phyloP scores from a whole-genome alignment of 2,888 invertebrate species.

The Sarcophaga carnaria region DNA sequence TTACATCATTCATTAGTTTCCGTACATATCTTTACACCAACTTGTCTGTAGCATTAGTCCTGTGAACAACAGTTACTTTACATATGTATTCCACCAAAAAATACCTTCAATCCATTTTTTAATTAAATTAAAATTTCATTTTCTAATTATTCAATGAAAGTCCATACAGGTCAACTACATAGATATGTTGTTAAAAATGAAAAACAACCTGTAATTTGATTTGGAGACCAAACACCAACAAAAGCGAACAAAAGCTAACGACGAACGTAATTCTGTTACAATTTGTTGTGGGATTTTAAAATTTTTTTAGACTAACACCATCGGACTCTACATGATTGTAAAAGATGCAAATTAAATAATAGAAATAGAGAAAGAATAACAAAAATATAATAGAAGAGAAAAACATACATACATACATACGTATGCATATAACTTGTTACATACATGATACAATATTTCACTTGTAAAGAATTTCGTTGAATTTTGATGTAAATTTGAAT shows the following conservation, averaged over 20 bases:
- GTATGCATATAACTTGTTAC: neutral
- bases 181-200: neutral
- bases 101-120: neutral
- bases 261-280: neutral
- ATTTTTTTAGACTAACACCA: neutral
- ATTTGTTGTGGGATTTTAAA: neutral
- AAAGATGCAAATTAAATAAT: constrained; percentile 28
- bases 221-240: neutral
- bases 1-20: no score
- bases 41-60: no score
- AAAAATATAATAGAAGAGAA: neutral
- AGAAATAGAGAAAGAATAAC: neutral
- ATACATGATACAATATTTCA: neutral
- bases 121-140: neutral
- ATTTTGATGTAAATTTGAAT: neutral
- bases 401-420: neutral
- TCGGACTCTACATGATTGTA: neutral
- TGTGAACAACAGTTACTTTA: no score
- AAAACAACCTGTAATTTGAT: neutral
- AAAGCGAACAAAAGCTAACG: no score
- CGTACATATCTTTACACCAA: no score
- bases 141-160: neutral
- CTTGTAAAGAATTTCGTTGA: constrained; percentile 10
- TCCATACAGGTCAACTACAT: neutral
- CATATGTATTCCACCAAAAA: no score